These are phyloP conservation scores for Cephalopholis sonnerati DNA, from an alignment of 2,113 vertebrate species.

Conservation along the genomic window DNA sequence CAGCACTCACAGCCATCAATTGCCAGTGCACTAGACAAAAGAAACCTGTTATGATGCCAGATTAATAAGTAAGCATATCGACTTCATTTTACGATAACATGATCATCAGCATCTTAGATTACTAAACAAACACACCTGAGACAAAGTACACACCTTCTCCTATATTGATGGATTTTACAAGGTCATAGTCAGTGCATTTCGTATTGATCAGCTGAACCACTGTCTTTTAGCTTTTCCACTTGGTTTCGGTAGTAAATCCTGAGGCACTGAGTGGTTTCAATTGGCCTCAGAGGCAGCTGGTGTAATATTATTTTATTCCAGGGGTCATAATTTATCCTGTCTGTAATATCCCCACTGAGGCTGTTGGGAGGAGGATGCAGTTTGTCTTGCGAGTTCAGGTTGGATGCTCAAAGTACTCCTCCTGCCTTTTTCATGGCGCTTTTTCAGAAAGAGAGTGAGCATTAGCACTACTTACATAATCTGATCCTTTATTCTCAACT, in stretches of 20 bases:
- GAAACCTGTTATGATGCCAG: constrained; percentile 3
- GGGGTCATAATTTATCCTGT: constrained; percentile 65
- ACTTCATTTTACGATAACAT: constrained; percentile 9
- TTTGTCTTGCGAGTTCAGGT: constrained; percentile 51
- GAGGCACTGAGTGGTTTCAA: constrained; percentile 56
- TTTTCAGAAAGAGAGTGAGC: constrained; percentile 37
- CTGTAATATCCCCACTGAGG: constrained; percentile 60
- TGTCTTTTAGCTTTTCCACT: constrained; percentile 49
- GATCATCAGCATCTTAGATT: constrained; percentile 43
- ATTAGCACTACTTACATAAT: constrained; percentile 66
- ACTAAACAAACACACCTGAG: constrained; percentile 48
- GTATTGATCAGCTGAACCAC: constrained; percentile 53
- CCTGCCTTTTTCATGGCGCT: background rate
- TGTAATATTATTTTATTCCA: constrained; percentile 66
- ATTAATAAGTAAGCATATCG: constrained; percentile 47
- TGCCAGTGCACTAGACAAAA: background rate
- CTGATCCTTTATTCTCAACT: constrained; percentile 43
- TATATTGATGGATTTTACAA: constrained; percentile 48
- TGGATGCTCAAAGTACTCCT: constrained; percentile 29
- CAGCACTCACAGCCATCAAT: background rate
- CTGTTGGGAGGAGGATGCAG: constrained; percentile 43
- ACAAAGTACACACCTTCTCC: constrained; percentile 5
- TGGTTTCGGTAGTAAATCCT: constrained; percentile 61
- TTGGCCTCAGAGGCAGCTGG: constrained; percentile 48
- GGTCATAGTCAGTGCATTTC: constrained; percentile 42